These are phyloP conservation scores for Drosophila kuntzei DNA, from an alignment of 2,888 invertebrate genomes.

Conservation along the genomic window DNA sequence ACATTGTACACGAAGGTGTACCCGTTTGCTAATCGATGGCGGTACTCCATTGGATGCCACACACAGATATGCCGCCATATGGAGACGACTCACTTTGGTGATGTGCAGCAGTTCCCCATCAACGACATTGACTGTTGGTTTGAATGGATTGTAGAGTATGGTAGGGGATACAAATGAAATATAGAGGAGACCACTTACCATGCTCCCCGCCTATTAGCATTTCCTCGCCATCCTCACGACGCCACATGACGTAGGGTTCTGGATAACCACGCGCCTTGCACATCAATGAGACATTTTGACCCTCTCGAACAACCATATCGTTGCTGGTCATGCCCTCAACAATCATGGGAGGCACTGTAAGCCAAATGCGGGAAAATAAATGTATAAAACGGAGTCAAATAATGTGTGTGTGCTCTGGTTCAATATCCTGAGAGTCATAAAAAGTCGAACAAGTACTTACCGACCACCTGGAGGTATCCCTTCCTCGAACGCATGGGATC, in stretches of 20 bases:
- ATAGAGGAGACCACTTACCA: constrained; percentile 87
- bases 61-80: constrained; percentile 97
- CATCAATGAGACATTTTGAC: constrained; percentile 93
- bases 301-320: constrained; percentile 96
- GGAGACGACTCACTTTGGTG: constrained; percentile 94
- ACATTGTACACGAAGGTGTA: constrained; percentile 93
- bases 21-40: constrained; percentile 94
- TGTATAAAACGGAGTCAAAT: background rate
- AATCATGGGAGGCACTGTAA: constrained; percentile 94
- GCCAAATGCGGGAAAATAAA: background rate
- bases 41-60: constrained; percentile 97
- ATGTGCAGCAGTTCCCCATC: constrained; percentile 94
- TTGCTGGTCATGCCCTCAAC: constrained; percentile 95
- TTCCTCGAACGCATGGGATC: constrained; percentile 96
- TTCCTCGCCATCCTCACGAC: constrained; percentile 94
- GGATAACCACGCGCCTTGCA: constrained; percentile 96
- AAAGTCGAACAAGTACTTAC: constrained; percentile 87
- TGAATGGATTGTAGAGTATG: background rate
- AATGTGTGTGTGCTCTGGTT: constrained; percentile 17
- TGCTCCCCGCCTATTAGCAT: constrained; percentile 95
- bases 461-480: constrained; percentile 96
- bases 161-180: background rate
- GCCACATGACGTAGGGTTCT: constrained; percentile 97
- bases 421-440: constrained; percentile 20
- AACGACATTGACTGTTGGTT: constrained; percentile 91